Evolutionary conservation across 1,140 invertebrate genomes (phyloP), one percentile per base, ranked within the genome.

Genomic region (Drosophila ambigua): DNA sequence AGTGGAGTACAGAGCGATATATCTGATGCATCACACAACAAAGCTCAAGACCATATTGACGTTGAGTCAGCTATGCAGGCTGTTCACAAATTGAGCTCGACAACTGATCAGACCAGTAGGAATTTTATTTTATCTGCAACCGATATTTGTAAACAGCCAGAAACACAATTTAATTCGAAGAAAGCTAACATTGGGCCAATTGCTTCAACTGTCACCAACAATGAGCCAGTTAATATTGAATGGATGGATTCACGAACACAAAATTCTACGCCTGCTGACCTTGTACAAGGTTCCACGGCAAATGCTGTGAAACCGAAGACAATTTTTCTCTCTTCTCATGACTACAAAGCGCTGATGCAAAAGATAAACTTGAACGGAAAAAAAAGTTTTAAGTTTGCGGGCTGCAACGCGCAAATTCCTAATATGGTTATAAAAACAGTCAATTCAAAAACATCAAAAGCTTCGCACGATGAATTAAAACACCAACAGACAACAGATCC

Each of bases 311-410:
- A 85, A 54, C 77, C 84, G 0, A 93, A 93, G 72, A 92, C 93
- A n/a, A 92, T 94, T 44, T 91, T 93, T 13, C 66, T 94, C 3
- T 93, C 92, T 39, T 77, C 92, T 0, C 90, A 93, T 72, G 93
- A 94, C 66, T 93, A 93, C 72, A 92, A 92, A 15, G 88, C 92
- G 6, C 75, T 94, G 3, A 91, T 92, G 39, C 92, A 93, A 64
- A 93, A 93, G 51, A 77, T 87, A 26, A 92, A 91, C 26, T 76
- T 90, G 15, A 90, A 90, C 43, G 79, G 61, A 28, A 44, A 66
- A 0, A 91, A 77, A 53, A 66, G 69, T 59, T 54, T 85, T 4
- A 89, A 84, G 46, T 68, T 77, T 11, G 72, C 58, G 16, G 71
- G 64, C 15, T 51, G 60, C 45, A 31, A 73, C 1, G 58, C 91